A percentile compares a stretch with the other conserved stretches of the same genome.
phyloP scores from a whole-genome alignment of 2,113 vertebrate species.

The Tyto alba region DNA sequence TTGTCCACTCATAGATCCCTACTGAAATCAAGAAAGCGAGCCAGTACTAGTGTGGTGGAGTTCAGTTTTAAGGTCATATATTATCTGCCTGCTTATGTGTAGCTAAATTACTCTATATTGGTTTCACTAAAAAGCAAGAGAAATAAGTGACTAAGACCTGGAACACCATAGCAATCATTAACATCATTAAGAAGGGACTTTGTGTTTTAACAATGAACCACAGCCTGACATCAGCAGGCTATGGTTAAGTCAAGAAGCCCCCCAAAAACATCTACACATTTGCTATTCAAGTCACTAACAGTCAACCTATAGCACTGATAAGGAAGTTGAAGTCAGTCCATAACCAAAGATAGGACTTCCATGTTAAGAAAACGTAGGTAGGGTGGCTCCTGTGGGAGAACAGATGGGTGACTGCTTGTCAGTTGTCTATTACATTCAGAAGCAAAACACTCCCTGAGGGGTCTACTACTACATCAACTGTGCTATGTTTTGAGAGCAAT shows the following conservation, averaged over 20 bases:
- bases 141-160: not conserved
- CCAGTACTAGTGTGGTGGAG: not conserved
- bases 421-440: not conserved
- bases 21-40: not conserved
- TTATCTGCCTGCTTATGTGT: fast-evolving
- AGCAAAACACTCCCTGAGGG: not conserved
- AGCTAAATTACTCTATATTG: not conserved
- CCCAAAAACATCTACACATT: not conserved
- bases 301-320: not conserved
- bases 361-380: not conserved
- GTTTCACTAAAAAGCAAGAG: not conserved
- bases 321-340: not conserved
- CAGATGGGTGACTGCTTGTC: not conserved
- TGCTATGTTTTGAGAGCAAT: not conserved
- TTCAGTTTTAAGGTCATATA: not conserved
- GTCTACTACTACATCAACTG: not conserved
- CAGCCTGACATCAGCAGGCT: not conserved
- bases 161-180: not conserved
- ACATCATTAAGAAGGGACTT: not conserved
- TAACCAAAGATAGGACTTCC: fast-evolving
- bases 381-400: fast-evolving
- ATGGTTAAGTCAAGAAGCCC: not conserved
- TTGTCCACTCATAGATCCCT: not conserved
- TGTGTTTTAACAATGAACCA: not conserved
- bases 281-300: not conserved